Conservation (phyloP, 2,888 invertebrate genomes). For the Drosophila tripunctata region DNA sequence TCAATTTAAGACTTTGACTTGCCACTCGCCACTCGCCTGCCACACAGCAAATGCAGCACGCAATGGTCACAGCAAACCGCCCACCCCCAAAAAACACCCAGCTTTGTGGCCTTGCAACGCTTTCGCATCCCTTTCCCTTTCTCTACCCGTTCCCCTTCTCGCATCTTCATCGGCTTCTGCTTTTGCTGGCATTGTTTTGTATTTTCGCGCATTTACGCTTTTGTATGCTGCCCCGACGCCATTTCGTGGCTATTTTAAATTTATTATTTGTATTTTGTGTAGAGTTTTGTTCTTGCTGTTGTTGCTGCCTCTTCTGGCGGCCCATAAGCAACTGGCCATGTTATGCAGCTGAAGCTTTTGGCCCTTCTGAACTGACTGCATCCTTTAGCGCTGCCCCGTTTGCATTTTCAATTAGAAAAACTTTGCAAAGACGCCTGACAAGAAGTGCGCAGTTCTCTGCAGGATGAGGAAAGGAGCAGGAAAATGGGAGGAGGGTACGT, state of each 20-base stretch:
- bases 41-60: constrained; percentile 48
- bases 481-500: not conserved
- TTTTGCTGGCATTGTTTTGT: constrained; percentile 53
- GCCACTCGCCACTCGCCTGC: constrained; percentile 59
- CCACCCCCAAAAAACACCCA: no score
- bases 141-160: not conserved
- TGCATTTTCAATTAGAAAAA: constrained; percentile 79
- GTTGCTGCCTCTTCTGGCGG: constrained; percentile 15
- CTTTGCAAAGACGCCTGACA: constrained; percentile 70
- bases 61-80: not conserved
- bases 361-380: constrained; percentile 30
- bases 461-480: not conserved
- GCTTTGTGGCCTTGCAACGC: constrained; percentile 19
- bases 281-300: constrained; percentile 23
- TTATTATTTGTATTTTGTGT: constrained; percentile 74
- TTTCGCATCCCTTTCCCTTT: not conserved
- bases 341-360: constrained; percentile 37
- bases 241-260: constrained; percentile 76
- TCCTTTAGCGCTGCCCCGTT: constrained; percentile 39
- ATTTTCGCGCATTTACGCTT: constrained; percentile 74
- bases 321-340: constrained; percentile 37
- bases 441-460: constrained; percentile 47
- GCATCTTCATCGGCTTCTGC: no score
- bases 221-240: constrained; percentile 51
- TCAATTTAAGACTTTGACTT: constrained; percentile 80